phyloP scores from a whole-genome alignment of 2,888 invertebrate genomes.

The Latrodectus hesperus region DNA sequence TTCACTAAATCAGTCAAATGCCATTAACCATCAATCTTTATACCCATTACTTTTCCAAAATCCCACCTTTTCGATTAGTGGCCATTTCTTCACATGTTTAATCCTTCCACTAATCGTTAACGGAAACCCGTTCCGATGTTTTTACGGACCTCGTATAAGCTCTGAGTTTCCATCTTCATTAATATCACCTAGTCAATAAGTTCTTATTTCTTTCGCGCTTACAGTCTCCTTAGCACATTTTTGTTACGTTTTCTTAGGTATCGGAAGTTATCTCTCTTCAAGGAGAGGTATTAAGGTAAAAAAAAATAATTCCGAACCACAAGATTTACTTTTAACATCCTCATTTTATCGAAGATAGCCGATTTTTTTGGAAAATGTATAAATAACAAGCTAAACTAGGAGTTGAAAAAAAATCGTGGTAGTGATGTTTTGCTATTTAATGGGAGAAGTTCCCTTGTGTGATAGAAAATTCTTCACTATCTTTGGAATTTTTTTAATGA shows the following conservation, averaged over 20 bases:
- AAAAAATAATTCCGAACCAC: too few species aligned
- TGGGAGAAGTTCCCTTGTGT: too few species aligned
- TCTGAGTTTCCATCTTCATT: neutral
- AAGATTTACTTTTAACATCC: too few species aligned
- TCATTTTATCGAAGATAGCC: too few species aligned
- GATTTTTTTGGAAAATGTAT: too few species aligned
- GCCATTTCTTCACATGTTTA: neutral
- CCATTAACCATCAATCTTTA: neutral
- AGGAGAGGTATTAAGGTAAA: too few species aligned
- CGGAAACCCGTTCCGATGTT: neutral
- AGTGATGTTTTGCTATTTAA: too few species aligned
- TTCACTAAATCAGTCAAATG: neutral
- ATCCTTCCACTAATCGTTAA: neutral
- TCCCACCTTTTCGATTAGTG: constrained; percentile 4
- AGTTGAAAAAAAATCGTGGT: too few species aligned
- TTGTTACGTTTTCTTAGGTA: neutral
- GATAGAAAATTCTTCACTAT: too few species aligned
- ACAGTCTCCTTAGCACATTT: neutral
- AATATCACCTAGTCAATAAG: neutral
- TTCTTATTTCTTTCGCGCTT: neutral
- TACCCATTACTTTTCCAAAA: neutral
- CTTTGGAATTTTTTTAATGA: too few species aligned
- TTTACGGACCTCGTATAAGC: neutral
- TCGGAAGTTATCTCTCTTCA: too few species aligned
- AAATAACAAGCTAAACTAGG: too few species aligned